These are phyloP conservation scores for Tupiocoris notatus DNA, from an alignment of 2,888 invertebrate genomes.

Conservation along the genomic window DNA sequence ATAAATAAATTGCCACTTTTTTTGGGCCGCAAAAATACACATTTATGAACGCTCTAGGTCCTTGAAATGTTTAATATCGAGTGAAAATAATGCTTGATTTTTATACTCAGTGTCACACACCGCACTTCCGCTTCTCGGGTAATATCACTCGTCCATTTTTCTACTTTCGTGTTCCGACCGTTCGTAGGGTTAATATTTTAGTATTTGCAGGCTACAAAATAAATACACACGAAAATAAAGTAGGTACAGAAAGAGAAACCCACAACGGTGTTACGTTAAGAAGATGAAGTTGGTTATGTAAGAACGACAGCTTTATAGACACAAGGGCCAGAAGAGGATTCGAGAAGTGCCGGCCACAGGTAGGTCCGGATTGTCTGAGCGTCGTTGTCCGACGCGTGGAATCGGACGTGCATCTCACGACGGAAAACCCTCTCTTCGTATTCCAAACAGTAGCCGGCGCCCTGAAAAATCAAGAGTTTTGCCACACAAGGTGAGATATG, in stretches of 20 bases:
- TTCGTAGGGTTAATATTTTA: too few species aligned
- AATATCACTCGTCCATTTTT: too few species aligned
- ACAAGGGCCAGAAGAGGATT: slow-evolving; percentile 65
- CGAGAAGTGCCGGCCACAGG: slow-evolving; percentile 83
- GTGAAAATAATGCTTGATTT: too few species aligned
- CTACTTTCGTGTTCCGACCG: too few species aligned
- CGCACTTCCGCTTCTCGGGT: too few species aligned
- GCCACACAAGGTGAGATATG: slow-evolving; percentile 18
- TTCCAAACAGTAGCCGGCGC: slow-evolving; percentile 56
- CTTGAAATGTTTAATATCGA: too few species aligned
- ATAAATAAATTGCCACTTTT: too few species aligned
- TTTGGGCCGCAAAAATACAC: too few species aligned
- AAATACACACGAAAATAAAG: slow-evolving; percentile 11
- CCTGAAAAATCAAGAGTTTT: slow-evolving; percentile 51
- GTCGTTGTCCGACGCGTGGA: slow-evolving; percentile 71
- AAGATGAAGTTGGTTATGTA: slow-evolving; percentile 58
- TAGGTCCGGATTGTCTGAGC: slow-evolving; percentile 75
- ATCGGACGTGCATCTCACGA: slow-evolving; percentile 74
- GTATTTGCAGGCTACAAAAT: too few species aligned
- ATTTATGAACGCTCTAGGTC: too few species aligned
- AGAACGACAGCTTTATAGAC: slow-evolving; percentile 83
- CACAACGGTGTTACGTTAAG: slow-evolving; percentile 44
- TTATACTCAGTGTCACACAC: too few species aligned
- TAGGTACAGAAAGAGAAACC: slow-evolving; percentile 42
- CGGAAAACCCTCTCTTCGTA: slow-evolving; percentile 63